Base-by-base conservation (phyloP, 2,113 vertebrate species). In the Sterna hirundo region DNA sequence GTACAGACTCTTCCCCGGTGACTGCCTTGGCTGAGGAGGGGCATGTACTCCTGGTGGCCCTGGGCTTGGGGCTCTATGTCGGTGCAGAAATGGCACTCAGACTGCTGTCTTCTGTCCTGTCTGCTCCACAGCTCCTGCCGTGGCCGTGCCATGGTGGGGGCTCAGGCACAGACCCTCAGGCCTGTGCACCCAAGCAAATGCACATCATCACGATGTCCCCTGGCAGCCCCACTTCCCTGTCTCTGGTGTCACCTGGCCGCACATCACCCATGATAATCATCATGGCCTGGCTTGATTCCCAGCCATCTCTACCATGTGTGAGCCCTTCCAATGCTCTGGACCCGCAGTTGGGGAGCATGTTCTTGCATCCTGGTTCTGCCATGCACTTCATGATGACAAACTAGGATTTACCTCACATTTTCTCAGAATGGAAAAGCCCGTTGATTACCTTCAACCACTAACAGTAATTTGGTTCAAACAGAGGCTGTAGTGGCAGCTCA, bases 321-420 rank as follows among this genome's bases (percentile, higher is more conserved):
- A 69, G 8, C n/a, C 54, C 38, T 80, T 77, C 49, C 44, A 13
- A 17, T 23, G 4, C 22, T 36, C 40, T 61, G 19, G 26, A 25
- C 29, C 25, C 2, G 1, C 10, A 20, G 7, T 2, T 34, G n/a
- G 29, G 30, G 42, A 75, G 32, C 2, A 1, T 0, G 0, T 64
- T 74, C 38, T 21, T 55, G 52, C 25, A 13, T 85, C 29, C 22
- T 80, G 17, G 47, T 72, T 84, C 70, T 91, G 70, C 81, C 14
- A 0, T 3, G 3, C 40, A 10, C 38, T 78, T 86, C 29, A 32
- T 69, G 74, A 61, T 91, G 72, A n/a, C 7, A 70, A 68, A 47
- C 8, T 20, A 51, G 68, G 71, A 62, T 77, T 60, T 88, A 68
- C 34, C n/a, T 87, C 5, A 14, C 11, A 1, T 61, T 89, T 95